phyloP scores from a whole-genome alignment of 1,140 invertebrate species.

The Atta texana region DNA sequence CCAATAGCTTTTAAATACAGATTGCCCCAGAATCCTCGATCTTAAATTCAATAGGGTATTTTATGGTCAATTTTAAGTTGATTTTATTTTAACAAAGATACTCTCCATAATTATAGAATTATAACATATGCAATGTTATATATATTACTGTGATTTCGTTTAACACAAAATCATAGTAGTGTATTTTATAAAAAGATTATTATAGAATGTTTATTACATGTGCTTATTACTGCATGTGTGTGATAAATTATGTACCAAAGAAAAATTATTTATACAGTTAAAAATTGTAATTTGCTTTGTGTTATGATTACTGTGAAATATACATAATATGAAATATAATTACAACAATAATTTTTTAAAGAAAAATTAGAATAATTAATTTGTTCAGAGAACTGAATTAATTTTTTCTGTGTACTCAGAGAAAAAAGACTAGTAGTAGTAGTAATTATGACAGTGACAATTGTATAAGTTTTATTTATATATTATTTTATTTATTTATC shows the following conservation, averaged over 20 bases:
- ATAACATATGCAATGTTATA: too few relatives aligned
- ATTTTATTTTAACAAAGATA: not conserved
- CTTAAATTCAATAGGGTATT: not conserved
- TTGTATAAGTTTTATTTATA: too few relatives aligned
- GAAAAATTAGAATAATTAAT: not conserved
- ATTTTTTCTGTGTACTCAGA: not conserved
- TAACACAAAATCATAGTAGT: not conserved
- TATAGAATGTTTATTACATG: not conserved
- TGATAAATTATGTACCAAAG: not conserved
- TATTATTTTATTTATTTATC: too few relatives aligned
- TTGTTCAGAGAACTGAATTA: not conserved
- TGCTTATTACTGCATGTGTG: not conserved
- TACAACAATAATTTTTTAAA: not conserved
- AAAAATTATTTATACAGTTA: not conserved
- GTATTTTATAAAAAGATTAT: not conserved
- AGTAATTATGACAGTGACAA: too few relatives aligned
- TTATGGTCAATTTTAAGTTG: not conserved
- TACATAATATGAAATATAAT: too few relatives aligned
- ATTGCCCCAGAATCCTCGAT: conserved; percentile 17
- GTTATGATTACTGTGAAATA: not conserved
- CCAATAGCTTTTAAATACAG: conserved; percentile 13
- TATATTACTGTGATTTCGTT: too few relatives aligned
- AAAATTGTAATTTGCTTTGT: not conserved
- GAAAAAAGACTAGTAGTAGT: too few relatives aligned
- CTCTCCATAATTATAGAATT: too few relatives aligned